A percentile compares a stretch with the other conserved stretches of the same genome.
phyloP scores from a whole-genome alignment of 2,888 invertebrate species.

The Ophion slaviceki region DNA sequence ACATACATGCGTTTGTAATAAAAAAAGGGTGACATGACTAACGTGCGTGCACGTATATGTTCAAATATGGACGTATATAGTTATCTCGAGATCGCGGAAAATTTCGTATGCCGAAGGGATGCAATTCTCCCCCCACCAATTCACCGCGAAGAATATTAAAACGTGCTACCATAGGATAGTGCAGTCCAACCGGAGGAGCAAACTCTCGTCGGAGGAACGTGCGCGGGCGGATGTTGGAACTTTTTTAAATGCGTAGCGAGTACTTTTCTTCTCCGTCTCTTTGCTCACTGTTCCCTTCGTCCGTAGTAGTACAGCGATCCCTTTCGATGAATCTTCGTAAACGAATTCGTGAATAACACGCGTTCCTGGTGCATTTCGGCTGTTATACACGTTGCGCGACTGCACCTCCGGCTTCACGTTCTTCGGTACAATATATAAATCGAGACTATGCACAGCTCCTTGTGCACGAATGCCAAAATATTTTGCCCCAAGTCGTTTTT shows the following conservation, averaged over 20 bases:
- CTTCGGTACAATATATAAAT: slow-evolving; percentile 14
- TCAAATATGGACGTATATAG: slow-evolving; percentile 59
- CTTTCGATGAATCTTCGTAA: slow-evolving; percentile 56
- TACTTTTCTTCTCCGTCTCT: slow-evolving; percentile 59
- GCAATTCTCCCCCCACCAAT: slow-evolving; percentile 39
- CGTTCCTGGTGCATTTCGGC: slow-evolving; percentile 25
- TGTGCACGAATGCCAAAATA: slow-evolving; percentile 1
- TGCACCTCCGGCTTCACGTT: background rate
- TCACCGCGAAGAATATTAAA: slow-evolving; percentile 50
- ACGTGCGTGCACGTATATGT: slow-evolving; percentile 66
- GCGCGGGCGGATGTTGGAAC: slow-evolving; percentile 73
- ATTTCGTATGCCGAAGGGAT: slow-evolving; percentile 76
- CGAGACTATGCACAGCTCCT: background rate
- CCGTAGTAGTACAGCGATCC: slow-evolving; percentile 34
- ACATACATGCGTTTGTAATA: background rate
- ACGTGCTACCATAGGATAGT: slow-evolving; percentile 22
- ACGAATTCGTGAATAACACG: slow-evolving; percentile 50
- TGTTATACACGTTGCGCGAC: slow-evolving; percentile 17
- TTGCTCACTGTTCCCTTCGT: slow-evolving; percentile 19
- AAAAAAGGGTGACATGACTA: slow-evolving; percentile 57
- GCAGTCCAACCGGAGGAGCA: slow-evolving; percentile 9
- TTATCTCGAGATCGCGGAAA: slow-evolving; percentile 54
- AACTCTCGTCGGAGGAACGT: slow-evolving; percentile 24
- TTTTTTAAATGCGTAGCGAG: slow-evolving; percentile 75
- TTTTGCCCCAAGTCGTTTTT: background rate